Percentiles rank a stretch among this genome's conserved stretches.
Conservation (phyloP, 1,140 invertebrate genomes). For the Pissodes strobi region DNA sequence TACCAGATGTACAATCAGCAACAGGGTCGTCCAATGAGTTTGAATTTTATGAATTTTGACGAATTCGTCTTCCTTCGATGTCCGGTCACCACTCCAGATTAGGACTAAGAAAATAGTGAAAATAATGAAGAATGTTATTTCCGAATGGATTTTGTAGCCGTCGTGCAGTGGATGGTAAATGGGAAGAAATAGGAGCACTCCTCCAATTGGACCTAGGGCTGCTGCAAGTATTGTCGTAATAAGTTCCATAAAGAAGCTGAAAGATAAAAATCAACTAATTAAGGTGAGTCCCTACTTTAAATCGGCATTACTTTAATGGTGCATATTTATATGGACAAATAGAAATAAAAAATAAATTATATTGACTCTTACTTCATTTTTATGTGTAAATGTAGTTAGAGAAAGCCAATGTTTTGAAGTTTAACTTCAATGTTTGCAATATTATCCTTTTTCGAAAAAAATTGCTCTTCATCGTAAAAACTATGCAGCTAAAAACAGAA, state of each 20-base stretch:
- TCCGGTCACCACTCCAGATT: slow-evolving; percentile 62
- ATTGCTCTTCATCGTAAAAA: too few relatives aligned
- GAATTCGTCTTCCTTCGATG: slow-evolving; percentile 28
- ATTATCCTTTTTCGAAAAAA: too few relatives aligned
- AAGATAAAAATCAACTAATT: not conserved
- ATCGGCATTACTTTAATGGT: too few relatives aligned
- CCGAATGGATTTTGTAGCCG: slow-evolving; percentile 67
- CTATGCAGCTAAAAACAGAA: too few relatives aligned
- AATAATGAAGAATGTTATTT: slow-evolving; percentile 71
- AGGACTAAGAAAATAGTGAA: slow-evolving; percentile 65
- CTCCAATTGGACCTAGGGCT: slow-evolving; percentile 70
- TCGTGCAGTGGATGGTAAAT: slow-evolving; percentile 79
- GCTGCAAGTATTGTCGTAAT: slow-evolving; percentile 62
- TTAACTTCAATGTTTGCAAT: too few relatives aligned
- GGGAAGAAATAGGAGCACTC: slow-evolving; percentile 70
- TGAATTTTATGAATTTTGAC: slow-evolving; percentile 41
- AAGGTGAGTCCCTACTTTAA: not conserved
- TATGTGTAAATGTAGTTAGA: too few relatives aligned
- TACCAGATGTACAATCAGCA: slow-evolving; percentile 58
- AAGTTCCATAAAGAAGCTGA: slow-evolving; percentile 58
- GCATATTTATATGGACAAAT: too few relatives aligned
- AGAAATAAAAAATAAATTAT: too few relatives aligned
- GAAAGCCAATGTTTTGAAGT: too few relatives aligned
- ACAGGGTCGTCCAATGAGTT: slow-evolving; percentile 55
- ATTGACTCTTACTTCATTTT: too few relatives aligned